phyloP scores from a whole-genome alignment of 2,888 invertebrate species.

The Trachelus tabidus region DNA sequence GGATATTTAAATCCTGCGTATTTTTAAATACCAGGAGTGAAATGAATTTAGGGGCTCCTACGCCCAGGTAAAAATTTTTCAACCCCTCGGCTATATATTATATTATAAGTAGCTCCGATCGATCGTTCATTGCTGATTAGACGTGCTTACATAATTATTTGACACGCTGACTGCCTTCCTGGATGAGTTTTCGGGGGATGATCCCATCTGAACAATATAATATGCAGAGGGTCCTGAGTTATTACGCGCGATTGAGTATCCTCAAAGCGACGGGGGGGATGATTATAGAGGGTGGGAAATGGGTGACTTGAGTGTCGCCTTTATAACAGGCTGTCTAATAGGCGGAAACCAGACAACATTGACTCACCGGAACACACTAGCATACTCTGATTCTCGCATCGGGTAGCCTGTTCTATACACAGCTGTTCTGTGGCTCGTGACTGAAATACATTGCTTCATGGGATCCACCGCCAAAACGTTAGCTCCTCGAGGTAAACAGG shows the following conservation, averaged over 20 bases:
- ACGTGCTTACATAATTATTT: background rate
- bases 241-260: background rate
- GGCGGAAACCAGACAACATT: conserved; percentile 2
- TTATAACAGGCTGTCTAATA: background rate
- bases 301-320: background rate
- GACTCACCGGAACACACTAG: background rate
- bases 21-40: no score
- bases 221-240: background rate
- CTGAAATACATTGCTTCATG: background rate
- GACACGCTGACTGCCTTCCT: background rate
- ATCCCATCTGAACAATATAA: background rate
- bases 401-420: background rate
- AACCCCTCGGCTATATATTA: background rate
- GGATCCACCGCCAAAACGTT: no score
- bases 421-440: background rate
- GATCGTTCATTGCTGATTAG: background rate
- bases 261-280: background rate
- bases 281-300: background rate
- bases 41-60: no score
- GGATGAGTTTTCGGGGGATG: background rate
- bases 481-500: background rate
- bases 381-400: background rate
- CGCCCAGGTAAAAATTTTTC: no score
- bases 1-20: background rate
- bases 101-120: background rate